Evolutionary conservation across 2,888 invertebrate species (phyloP), one percentile per base, ranked within the genome.

Genomic region (Hoplodrina ambigua): DNA sequence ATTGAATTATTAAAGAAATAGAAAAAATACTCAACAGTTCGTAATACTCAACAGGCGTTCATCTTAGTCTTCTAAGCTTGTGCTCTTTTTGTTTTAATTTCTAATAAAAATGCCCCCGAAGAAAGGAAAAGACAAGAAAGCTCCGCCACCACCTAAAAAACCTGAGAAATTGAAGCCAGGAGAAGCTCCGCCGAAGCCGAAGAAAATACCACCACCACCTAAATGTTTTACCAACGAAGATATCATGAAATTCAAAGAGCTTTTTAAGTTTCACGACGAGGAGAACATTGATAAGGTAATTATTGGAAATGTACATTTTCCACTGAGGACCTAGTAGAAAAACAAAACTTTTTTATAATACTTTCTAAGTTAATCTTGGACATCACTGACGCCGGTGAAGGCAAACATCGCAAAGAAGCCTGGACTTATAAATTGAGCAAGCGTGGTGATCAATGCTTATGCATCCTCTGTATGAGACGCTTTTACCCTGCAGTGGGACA

Each of bases 121-220:
- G 64, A 82, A 73, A 19, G 85, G 78, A 30, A 77, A 82, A 4
- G 44, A 64, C 6, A n/a, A 59, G 55, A 41, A 33, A 6, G 46
- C 46, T 1, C 2, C 50, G 7, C 69, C 69, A 17, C 2, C 55
- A 0, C 10, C 44, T 11, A 49, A 54, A 6, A 63, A 66, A 0
- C 25, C 66, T 0, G 55, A 25, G 13, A 76, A 72, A 33, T 8
- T 25, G 11, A 10, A 50, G 25, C 69, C 72, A 2, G 92, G 89
- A 0, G 89, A 92, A 4, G 87, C 90, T 0, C 91, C 92, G 0
- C 91, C 92, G 0, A 94, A 94, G 66, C 93, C 92, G 0, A 95
- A 93, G 75, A 95, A 93, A 70, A 87, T 87, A 1, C 96, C 96
- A 0, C 94, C 93, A 2, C 96, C 96, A 7, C 96, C 96, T 0